Conservation (phyloP, 2,797 vertebrate genomes). For the Chelmon rostratus region DNA sequence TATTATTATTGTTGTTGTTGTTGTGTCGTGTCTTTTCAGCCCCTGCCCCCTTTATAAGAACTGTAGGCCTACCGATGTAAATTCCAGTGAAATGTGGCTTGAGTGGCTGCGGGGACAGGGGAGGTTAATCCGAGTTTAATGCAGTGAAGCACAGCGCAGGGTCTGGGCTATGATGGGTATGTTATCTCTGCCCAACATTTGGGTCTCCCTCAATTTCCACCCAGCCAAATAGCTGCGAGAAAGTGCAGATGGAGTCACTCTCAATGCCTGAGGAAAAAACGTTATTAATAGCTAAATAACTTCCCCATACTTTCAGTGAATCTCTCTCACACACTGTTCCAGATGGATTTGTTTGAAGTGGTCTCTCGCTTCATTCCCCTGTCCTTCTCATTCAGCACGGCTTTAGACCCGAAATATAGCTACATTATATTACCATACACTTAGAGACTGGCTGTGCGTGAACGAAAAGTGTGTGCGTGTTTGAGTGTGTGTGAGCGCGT, state of each 20-base stretch:
- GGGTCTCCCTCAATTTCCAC: conserved; percentile 97
- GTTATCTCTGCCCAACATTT: conserved; percentile 99
- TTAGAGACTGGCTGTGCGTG: conserved; percentile 65
- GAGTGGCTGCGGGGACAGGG: conserved; percentile 88
- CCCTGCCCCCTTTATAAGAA: conserved; percentile 75
- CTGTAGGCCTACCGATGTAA: conserved; percentile 88
- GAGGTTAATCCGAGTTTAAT: conserved; percentile 99
- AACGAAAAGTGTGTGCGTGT: conserved; percentile 1
- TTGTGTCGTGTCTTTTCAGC: conserved; percentile 43
- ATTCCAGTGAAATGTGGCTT: conserved; percentile 91
- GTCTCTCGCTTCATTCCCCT: conserved; percentile 91
- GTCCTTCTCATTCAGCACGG: conserved; percentile 89
- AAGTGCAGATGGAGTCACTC: conserved; percentile 94
- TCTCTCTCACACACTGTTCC: conserved; percentile 93
- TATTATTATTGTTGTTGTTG: conserved; percentile 25
- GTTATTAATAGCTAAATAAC: conserved; percentile 99
- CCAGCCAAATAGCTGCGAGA: conserved; percentile 98
- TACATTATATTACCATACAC: conserved; percentile 92
- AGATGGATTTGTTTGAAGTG: conserved; percentile 99
- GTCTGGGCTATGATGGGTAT: conserved; percentile 93
- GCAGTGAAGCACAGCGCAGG: conserved; percentile 93
- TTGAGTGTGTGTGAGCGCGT: background rate
- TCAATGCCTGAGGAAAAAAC: conserved; percentile 97
- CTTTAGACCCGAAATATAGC: conserved; percentile 93
- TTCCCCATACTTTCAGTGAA: conserved; percentile 97